These are phyloP conservation scores for Ptychoptera albimana DNA, from an alignment of 2,888 invertebrate genomes.

Conservation along the genomic window DNA sequence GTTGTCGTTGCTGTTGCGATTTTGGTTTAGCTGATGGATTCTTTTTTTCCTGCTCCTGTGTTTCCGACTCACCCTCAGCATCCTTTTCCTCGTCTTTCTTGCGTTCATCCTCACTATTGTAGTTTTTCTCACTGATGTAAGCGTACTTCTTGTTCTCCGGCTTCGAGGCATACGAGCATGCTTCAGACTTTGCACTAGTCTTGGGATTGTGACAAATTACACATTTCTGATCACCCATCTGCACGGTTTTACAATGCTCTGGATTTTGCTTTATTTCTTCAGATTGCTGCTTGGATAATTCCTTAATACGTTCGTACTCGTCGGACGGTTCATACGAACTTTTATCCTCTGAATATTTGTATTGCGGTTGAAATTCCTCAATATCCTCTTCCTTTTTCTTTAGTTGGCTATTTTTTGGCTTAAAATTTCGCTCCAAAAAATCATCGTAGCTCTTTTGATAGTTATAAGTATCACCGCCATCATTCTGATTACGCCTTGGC, in stretches of 20 bases:
- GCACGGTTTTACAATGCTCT: constrained; percentile 46
- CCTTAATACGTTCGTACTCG: constrained; percentile 39
- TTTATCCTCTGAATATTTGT: constrained; percentile 30
- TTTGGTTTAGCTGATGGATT: background rate
- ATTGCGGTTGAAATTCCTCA: constrained; percentile 14
- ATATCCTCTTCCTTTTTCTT: no score
- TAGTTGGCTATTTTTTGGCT: no score
- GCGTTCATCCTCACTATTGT: constrained; percentile 35
- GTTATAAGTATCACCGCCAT: background rate
- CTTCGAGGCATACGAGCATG: constrained; percentile 60
- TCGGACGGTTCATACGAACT: constrained; percentile 37
- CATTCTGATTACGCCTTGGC: background rate
- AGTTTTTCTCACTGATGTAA: constrained; percentile 46
- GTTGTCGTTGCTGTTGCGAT: background rate
- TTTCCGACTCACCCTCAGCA: background rate
- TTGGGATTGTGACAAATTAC: constrained; percentile 57
- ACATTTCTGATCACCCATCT: constrained; percentile 43
- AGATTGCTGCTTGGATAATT: constrained; percentile 43
- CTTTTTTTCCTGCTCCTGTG: background rate
- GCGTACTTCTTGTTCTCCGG: constrained; percentile 55
- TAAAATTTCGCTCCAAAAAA: no score
- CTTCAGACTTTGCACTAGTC: constrained; percentile 60
- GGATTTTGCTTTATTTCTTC: constrained; percentile 43
- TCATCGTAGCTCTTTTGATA: constrained; percentile 1
- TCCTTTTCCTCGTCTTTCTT: background rate